A percentile compares a stretch with the other conserved stretches of the same genome.
phyloP scores from a whole-genome alignment of 30 jellyfish, hydroid and myxozoan species.

The Hydra vulgaris region DNA sequence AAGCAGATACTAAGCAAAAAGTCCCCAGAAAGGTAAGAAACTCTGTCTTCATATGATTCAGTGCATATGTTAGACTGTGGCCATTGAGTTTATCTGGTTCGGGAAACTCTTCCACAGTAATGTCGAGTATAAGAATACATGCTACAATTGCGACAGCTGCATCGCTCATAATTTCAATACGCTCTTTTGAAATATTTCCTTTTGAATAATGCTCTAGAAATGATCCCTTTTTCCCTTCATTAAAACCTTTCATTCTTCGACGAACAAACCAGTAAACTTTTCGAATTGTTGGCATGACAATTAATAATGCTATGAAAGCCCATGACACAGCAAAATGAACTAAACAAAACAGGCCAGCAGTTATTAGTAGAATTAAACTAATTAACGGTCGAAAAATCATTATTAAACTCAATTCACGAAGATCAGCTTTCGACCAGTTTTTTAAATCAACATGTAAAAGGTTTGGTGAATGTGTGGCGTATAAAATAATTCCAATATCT shows the following conservation, averaged over 20 bases:
- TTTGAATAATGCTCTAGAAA: slow-evolving; percentile 5
- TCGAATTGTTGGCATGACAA: slow-evolving; percentile 11
- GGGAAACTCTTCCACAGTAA: slow-evolving; percentile 20
- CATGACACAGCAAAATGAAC: slow-evolving; percentile 11
- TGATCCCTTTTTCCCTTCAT: slow-evolving; percentile 7
- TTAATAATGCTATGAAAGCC: slow-evolving; percentile 13
- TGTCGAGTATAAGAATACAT: slow-evolving; percentile 23
- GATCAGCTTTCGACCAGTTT: slow-evolving; percentile 3
- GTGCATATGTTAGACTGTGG: not conserved
- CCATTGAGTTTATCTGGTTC: not conserved
- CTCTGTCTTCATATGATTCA: slow-evolving; percentile 14
- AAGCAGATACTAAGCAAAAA: not conserved
- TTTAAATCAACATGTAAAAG: slow-evolving; percentile 17
- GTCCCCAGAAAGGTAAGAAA: slow-evolving; percentile 3
- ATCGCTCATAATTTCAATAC: slow-evolving; percentile 34
- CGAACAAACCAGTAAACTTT: slow-evolving; percentile 4
- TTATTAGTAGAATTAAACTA: not conserved
- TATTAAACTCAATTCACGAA: not conserved
- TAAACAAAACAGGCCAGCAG: slow-evolving; percentile 11
- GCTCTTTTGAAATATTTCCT: slow-evolving; percentile 27
- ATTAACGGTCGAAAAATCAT: slow-evolving; percentile 1
- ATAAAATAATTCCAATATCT: slow-evolving; percentile 1
- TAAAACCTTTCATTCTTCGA: not conserved
- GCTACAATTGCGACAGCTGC: slow-evolving; percentile 39
- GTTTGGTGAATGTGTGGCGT: slow-evolving; percentile 20